These are phyloP conservation scores for Stenichneumon culpator DNA, from an alignment of 2,888 invertebrate genomes.

Conservation along the genomic window DNA sequence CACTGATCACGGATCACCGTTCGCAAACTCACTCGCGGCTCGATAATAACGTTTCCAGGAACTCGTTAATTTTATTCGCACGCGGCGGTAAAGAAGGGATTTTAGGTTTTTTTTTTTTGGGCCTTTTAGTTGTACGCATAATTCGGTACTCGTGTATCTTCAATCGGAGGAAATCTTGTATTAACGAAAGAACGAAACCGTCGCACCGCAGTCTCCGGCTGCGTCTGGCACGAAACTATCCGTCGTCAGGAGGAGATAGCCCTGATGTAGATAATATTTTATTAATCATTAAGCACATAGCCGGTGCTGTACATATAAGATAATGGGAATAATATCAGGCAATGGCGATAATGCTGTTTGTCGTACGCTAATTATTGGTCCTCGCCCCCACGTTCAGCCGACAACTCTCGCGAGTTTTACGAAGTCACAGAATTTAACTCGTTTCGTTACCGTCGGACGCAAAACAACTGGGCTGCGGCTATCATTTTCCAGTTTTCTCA, in stretches of 20 bases:
- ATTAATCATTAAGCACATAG: slow-evolving; percentile 79
- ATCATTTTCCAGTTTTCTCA: neutral
- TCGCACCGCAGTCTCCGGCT: slow-evolving; percentile 67
- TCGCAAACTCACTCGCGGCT: neutral
- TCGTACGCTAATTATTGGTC: slow-evolving; percentile 78
- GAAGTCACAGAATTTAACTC: neutral
- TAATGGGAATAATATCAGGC: slow-evolving; percentile 82
- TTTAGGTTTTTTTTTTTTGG: neutral
- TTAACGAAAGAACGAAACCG: slow-evolving; percentile 56
- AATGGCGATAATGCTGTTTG: slow-evolving; percentile 81
- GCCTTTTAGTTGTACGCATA: neutral
- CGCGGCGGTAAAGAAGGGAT: neutral
- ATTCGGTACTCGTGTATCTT: neutral
- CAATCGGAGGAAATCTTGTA: neutral
- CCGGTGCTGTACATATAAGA: slow-evolving; percentile 78
- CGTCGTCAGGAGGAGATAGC: slow-evolving; percentile 77
- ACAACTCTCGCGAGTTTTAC: slow-evolving; percentile 7
- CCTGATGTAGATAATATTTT: slow-evolving; percentile 80
- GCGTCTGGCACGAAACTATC: slow-evolving; percentile 80
- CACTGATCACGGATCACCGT: slow-evolving; percentile 8
- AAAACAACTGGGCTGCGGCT: neutral
- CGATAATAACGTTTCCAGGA: neutral
- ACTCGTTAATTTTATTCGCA: neutral
- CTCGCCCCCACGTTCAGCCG: slow-evolving; percentile 49
- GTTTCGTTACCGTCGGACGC: slow-evolving; percentile 8